phyloP scores from a whole-genome alignment of 1,140 invertebrate genomes.

The Rhagoletis pomonella region DNA sequence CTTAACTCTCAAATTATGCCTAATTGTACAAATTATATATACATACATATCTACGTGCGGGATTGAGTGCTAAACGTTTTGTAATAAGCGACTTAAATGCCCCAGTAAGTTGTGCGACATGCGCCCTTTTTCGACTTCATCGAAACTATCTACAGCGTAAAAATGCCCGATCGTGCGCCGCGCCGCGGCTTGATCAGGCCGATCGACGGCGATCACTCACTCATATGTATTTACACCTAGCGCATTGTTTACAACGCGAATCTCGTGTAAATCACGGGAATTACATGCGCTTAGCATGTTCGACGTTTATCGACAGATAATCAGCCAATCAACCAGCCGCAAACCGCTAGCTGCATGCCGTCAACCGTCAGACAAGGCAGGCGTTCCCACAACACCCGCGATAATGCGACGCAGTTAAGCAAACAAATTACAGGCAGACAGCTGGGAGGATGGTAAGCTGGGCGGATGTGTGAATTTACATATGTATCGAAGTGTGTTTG shows the following conservation, averaged over 20 bases:
- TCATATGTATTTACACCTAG: neutral
- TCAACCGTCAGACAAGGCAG: neutral
- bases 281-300: constrained; percentile 35
- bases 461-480: neutral
- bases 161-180: neutral
- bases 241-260: constrained; percentile 4
- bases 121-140: neutral
- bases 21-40: neutral
- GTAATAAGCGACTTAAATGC: neutral
- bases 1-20: constrained; percentile 29
- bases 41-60: no score
- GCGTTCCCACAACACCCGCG: neutral
- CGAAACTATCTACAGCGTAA: neutral
- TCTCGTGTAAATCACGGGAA: constrained; percentile 36
- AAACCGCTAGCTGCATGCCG: neutral
- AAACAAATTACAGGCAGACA: neutral
- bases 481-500: neutral
- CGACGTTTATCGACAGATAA: neutral
- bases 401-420: neutral
- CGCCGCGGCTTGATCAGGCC: neutral
- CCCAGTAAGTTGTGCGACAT: neutral
- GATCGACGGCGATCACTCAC: neutral
- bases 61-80: neutral
- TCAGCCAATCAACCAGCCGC: neutral
- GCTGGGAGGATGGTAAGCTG: neutral